Percentiles rank a stretch among this genome's conserved stretches.
These are phyloP conservation scores for Caenorhabditis sp. DNA, from an alignment of 2,888 invertebrate species.

Conservation along the genomic window DNA sequence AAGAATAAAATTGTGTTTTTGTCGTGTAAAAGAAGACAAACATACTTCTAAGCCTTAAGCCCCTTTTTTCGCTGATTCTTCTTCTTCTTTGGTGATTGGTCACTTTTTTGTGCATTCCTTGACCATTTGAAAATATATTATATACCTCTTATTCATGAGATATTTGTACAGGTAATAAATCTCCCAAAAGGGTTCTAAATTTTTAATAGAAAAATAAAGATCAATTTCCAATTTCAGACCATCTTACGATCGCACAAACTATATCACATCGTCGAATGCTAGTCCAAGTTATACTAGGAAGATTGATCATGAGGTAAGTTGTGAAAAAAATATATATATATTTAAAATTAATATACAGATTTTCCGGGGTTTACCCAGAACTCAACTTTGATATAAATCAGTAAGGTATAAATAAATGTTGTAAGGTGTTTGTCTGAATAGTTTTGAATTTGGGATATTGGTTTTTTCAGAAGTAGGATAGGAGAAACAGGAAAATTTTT, in stretches of 20 bases:
- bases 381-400: slow-evolving; percentile 13
- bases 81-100: slow-evolving; percentile 10
- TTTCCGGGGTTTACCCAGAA: slow-evolving; percentile 31
- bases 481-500: too few relatives aligned
- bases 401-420: slow-evolving; percentile 24
- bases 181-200: too few relatives aligned
- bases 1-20: not conserved
- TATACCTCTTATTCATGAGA: slow-evolving; percentile 19
- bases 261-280: slow-evolving; percentile 33
- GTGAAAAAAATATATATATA: slow-evolving; percentile 2
- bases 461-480: too few relatives aligned
- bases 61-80: slow-evolving; percentile 11
- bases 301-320: slow-evolving; percentile 52
- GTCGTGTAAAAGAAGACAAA: not conserved
- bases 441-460: too few relatives aligned
- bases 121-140: too few relatives aligned
- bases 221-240: slow-evolving; percentile 19
- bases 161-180: slow-evolving; percentile 23
- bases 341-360: slow-evolving; percentile 23
- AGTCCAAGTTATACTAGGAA: slow-evolving; percentile 52
- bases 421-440: slow-evolving; percentile 8
- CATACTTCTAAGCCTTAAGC: slow-evolving; percentile 3
- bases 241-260: slow-evolving; percentile 27
- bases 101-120: slow-evolving; percentile 5
- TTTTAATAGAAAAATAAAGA: not conserved